Conservation (phyloP, 1,140 invertebrate species). For the Drosophila orena region DNA sequence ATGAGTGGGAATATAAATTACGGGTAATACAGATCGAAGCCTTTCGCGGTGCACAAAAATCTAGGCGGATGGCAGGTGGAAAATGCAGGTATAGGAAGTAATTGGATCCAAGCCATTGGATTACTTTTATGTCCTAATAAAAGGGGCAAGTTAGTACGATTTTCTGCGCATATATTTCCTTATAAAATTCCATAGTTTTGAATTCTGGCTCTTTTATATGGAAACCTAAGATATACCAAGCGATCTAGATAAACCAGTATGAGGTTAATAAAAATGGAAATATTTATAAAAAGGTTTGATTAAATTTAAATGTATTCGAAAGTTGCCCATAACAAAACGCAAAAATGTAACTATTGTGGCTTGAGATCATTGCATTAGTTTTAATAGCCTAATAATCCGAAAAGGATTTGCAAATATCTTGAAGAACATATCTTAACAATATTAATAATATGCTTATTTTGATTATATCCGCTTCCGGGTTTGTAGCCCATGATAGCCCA, state of each 20-base stretch:
- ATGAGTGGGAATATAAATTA: conserved; percentile 24
- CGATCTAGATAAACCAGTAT: conserved; percentile 8
- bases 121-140: background rate
- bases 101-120: background rate
- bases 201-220: background rate
- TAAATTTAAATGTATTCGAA: background rate
- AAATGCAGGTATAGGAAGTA: conserved; percentile 25
- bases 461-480: background rate
- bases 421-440: no score
- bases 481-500: no score
- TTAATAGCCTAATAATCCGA: background rate
- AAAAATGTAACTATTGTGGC: no score
- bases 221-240: background rate
- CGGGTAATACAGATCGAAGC: conserved; percentile 23
- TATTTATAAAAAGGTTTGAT: background rate
- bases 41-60: conserved; percentile 2
- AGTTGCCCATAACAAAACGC: background rate
- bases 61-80: conserved; percentile 48
- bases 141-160: background rate
- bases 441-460: background rate
- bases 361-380: no score
- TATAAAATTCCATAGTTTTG: background rate
- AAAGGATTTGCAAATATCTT: no score
- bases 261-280: background rate
- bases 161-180: background rate